Evolutionary conservation across 2,113 vertebrate genomes (phyloP).

Genomic region (Gallinago jamesoni): DNA sequence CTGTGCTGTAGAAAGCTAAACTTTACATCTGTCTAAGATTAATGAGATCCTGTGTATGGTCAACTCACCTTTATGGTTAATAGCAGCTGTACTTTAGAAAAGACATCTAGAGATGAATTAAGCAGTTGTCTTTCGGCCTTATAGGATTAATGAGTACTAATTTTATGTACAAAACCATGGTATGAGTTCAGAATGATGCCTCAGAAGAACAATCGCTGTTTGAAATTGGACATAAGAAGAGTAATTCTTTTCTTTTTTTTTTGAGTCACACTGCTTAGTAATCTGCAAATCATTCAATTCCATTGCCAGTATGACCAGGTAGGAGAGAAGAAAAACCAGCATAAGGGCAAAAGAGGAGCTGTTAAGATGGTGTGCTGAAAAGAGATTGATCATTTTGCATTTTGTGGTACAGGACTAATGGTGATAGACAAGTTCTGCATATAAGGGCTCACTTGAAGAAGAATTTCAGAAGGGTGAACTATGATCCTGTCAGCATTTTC

Average conservation of each 20-base stretch:
- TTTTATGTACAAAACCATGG: neutral
- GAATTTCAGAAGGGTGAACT: neutral
- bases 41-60: neutral
- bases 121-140: neutral
- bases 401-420: neutral
- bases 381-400: neutral
- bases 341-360: neutral
- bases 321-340: neutral
- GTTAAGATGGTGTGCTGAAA: rapidly evolving
- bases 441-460: neutral
- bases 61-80: neutral
- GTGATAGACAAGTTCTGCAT: neutral
- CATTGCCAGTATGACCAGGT: neutral
- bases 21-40: neutral
- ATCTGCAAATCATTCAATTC: neutral
- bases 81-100: neutral
- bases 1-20: neutral
- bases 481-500: neutral
- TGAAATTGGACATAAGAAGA: neutral
- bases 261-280: neutral
- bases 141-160: neutral
- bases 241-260: neutral
- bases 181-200: neutral
- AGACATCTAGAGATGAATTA: neutral
- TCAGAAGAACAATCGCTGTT: neutral